These are phyloP conservation scores for Cephalopterus ornatus DNA, from an alignment of 2,113 vertebrate species.

Conservation along the genomic window DNA sequence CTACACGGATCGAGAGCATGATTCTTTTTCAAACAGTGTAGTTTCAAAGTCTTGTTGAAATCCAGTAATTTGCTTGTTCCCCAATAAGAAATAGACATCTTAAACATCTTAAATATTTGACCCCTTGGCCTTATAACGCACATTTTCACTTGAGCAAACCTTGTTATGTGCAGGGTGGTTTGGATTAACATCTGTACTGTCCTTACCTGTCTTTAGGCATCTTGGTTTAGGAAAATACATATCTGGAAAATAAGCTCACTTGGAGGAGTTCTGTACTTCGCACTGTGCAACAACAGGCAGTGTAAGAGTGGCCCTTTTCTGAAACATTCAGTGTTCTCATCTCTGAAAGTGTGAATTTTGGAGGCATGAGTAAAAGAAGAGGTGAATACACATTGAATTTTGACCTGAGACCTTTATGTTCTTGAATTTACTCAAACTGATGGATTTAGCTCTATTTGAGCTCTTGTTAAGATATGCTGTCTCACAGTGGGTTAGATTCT, in stretches of 20 bases:
- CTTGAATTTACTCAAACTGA: not conserved
- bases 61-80: not conserved
- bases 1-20: not conserved
- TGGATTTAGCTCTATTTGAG: not conserved
- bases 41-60: not conserved
- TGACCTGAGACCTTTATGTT: not conserved
- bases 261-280: not conserved
- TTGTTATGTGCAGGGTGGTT: not conserved
- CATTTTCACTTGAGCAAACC: not conserved
- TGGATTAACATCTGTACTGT: not conserved
- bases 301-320: not conserved
- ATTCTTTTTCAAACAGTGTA: not conserved
- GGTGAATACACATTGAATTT: not conserved
- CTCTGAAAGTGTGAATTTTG: not conserved
- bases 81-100: not conserved
- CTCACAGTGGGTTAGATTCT: not conserved
- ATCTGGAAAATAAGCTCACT: not conserved
- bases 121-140: not conserved
- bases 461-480: not conserved
- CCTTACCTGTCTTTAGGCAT: not conserved
- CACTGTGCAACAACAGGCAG: not conserved
- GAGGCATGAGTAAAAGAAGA: not conserved
- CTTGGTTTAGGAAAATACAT: not conserved
- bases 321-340: not conserved
- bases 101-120: not conserved